These are phyloP conservation scores for Semotilus atromaculatus DNA, from an alignment of 2,797 vertebrate genomes.

Conservation along the genomic window DNA sequence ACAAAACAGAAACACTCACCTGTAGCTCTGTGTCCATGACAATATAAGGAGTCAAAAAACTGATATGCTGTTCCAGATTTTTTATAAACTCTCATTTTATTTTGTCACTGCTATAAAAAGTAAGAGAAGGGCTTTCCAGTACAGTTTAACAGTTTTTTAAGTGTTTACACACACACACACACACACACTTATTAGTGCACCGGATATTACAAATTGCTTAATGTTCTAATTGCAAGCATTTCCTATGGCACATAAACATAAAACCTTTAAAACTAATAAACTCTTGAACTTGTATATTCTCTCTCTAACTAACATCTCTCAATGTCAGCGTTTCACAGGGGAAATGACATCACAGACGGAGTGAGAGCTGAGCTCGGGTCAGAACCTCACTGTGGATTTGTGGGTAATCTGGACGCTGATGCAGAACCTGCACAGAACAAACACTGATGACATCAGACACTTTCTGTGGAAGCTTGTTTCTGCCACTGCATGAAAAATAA, in stretches of 20 bases:
- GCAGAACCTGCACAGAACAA: conserved; percentile 69
- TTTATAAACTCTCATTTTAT: neutral
- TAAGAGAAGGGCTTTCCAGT: neutral
- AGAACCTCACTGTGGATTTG: conserved; percentile 76
- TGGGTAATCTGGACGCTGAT: conserved; percentile 73
- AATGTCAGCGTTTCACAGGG: neutral
- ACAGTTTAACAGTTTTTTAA: neutral
- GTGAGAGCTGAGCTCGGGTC: conserved; percentile 70
- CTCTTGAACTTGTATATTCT: neutral
- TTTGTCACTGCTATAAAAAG: neutral
- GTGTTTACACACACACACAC: no score
- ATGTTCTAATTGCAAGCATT: neutral
- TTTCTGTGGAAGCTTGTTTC: neutral
- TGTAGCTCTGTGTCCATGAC: neutral
- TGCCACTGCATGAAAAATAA: no score
- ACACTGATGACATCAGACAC: neutral
- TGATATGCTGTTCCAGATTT: neutral
- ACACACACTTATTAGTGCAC: no score
- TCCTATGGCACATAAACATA: neutral
- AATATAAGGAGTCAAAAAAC: neutral
- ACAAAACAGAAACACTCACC: neutral
- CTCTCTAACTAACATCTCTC: neutral
- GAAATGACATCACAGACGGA: conserved; percentile 65
- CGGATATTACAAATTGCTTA: neutral
- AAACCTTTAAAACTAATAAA: neutral